Evolutionary conservation across 2,888 invertebrate species (phyloP), one percentile per base, ranked within the genome.

Genomic region (Rotaria sp.): DNA sequence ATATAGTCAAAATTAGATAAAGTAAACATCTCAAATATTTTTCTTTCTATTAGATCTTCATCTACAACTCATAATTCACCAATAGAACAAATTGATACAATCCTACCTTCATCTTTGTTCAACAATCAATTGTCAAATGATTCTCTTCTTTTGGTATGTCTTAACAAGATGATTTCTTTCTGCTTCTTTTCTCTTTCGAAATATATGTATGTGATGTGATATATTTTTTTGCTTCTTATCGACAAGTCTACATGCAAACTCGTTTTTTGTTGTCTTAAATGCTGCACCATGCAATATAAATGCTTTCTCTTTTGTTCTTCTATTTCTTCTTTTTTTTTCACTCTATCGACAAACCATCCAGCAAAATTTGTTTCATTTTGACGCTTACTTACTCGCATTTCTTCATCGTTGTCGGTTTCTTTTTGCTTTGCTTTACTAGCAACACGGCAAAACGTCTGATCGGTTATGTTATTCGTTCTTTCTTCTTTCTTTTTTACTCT

Each of bases 291-390:
- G 35, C 67, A 35, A 67, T 38, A 67, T 67, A 67, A n/a, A 67
- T 67, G 35, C 67, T 67, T 67, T 67, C 67, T 38, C 30, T 67
- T 67, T 35, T 35, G 35, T 67, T 67, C 35, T 67, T 59, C 59
- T 59, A n/a, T 59, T 13, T 30, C n/a, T 10, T 59, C 59, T 59
- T n/a, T 35, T 67, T 67, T 67, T 67, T 67, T 67, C 30, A 67
- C 30, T 67, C 35, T 38, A 18, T 67, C 67, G 67, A 67, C 18
- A 67, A 67, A 67, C 67, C 15, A 67, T 67, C 35, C 67, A 67
- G 35, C 67, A 67, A 67, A 67, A 67, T 67, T 67, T 67, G 35
- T 67, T 67, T 67, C 67, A 67, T 67, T 67, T 67, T 67, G 67
- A 67, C 67, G 35, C 35, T 67, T 35, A 67, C 67, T 67, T 67